phyloP scores from a whole-genome alignment of 2,888 invertebrate genomes.

The Thera obeliscata region DNA sequence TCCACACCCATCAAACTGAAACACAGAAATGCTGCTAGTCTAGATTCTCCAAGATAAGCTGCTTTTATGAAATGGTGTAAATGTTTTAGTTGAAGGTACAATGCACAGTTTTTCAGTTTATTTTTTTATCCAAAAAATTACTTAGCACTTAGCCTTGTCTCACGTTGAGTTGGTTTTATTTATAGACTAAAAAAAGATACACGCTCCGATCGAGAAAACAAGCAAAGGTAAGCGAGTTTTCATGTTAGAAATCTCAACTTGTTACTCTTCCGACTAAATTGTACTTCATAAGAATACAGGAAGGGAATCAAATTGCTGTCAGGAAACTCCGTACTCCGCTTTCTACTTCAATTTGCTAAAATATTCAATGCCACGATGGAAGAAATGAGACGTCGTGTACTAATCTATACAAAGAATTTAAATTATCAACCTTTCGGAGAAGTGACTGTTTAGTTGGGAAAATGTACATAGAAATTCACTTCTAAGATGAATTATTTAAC shows the following conservation, averaged over 20 bases:
- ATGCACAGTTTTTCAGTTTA: no score
- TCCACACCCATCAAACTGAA: no score
- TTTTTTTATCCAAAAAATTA: no score
- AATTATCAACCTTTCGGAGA: constrained; percentile 3
- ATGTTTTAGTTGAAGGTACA: no score
- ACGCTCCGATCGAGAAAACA: neutral
- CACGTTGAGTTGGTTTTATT: neutral
- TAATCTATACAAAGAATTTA: neutral
- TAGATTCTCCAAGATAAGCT: no score
- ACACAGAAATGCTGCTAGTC: no score
- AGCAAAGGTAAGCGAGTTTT: constrained; percentile 6
- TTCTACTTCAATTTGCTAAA: constrained; percentile 22
- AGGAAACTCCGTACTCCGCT: constrained; percentile 4
- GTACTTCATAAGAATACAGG: constrained; percentile 13
- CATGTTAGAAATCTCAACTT: constrained; percentile 5
- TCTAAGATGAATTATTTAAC: constrained; percentile 18
- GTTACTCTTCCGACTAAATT: neutral
- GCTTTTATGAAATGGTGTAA: no score
- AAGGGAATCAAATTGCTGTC: neutral
- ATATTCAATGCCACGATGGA: constrained; percentile 18
- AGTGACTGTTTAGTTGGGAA: constrained; percentile 17
- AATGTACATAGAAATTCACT: constrained; percentile 14
- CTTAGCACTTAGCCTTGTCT: neutral
- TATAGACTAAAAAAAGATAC: neutral
- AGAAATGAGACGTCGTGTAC: constrained; percentile 1